Evolutionary conservation across 1,140 invertebrate species (phyloP).

Genomic region (Drosophila pectinifera): DNA sequence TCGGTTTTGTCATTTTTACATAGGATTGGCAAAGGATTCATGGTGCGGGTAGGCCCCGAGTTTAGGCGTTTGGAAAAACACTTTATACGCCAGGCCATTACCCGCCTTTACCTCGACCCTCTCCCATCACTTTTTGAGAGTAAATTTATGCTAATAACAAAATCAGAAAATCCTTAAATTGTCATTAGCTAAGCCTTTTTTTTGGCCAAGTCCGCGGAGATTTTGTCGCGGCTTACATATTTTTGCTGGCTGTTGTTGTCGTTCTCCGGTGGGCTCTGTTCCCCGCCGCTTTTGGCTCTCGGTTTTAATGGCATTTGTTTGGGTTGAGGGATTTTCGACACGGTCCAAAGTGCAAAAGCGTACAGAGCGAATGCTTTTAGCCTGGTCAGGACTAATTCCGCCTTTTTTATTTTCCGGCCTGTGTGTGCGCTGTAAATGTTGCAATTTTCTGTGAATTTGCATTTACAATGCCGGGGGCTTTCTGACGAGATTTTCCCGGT

Average conservation of each 20-base stretch:
- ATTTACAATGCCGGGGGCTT: slow-evolving; percentile 1
- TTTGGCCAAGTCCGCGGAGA: slow-evolving; percentile 49
- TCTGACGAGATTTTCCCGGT: not conserved
- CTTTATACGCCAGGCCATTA: slow-evolving; percentile 36
- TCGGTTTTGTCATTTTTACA: not conserved
- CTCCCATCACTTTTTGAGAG: slow-evolving; percentile 18
- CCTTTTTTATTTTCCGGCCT: not conserved
- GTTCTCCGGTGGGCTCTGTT: not conserved
- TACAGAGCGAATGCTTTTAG: slow-evolving; percentile 32
- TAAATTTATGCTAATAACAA: slow-evolving; percentile 81
- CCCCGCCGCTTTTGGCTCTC: slow-evolving; percentile 5
- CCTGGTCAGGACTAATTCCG: slow-evolving; percentile 38
- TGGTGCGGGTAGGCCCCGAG: not conserved
- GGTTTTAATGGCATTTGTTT: slow-evolving; percentile 49
- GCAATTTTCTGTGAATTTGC: slow-evolving; percentile 32
- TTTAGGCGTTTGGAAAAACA: not conserved
- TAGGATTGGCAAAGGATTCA: slow-evolving; percentile 19
- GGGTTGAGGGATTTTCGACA: slow-evolving; percentile 39
- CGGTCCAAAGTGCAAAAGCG: slow-evolving; percentile 21
- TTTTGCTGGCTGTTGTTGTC: slow-evolving; percentile 19
- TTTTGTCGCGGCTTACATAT: slow-evolving; percentile 26
- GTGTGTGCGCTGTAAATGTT: slow-evolving; percentile 6
- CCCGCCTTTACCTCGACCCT: slow-evolving; percentile 26
- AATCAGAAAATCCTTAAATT: slow-evolving; percentile 82
- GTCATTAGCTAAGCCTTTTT: slow-evolving; percentile 80